Evolutionary conservation across 2,113 vertebrate species (phyloP), one percentile per base, ranked within the genome.

Genomic region (Mus spicilegus): DNA sequence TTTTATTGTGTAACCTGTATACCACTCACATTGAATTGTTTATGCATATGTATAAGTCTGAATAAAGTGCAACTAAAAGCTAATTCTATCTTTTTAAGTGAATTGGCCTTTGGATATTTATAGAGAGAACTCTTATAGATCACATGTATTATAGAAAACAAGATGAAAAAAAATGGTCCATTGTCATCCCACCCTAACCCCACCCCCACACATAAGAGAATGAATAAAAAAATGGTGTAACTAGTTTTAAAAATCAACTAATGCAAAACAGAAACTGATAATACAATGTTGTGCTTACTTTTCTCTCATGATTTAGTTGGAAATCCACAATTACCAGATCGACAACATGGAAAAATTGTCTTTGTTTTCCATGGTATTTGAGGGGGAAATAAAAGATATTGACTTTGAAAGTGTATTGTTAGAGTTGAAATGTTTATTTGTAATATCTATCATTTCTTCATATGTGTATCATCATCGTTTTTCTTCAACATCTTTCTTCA

Each of bases 391-490:
- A 58, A 5, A 16, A 42, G 36, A 84, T 63, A 61, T 8, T 58
- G 13, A 84, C 30, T 28, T 63, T 81, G 19, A 28, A 61, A 7
- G 22, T 42, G 7, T 61, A n/a, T 26, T 61, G 17, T 26, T 82
- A 39, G 80, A 26, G 56, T 82, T 61, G 56, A 16, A 20, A n/a
- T 61, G 36, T 9, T 82, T 82, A 39, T 58, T 39, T 63, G 14
- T 63, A 42, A 42, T 39, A 84, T n/a, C 2, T 80, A 36, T 54
- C 49, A 19, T 61, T 3, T 9, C 4, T 84, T 36, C 14, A n/a
- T 72, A 19, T n/a, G 67, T n/a, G 36, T 36, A 58, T 26, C 78
- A 69, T 94, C 78, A 88, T 87, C 89, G 93, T 70, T 78, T 51
- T 58, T 65, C 69, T 91, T 65, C 63, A 94, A 73, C 89, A 17